Percentiles rank a stretch among this genome's conserved stretches.
phyloP scores from a whole-genome alignment of 2,113 vertebrate species.

The Nannobrachium achirus region DNA sequence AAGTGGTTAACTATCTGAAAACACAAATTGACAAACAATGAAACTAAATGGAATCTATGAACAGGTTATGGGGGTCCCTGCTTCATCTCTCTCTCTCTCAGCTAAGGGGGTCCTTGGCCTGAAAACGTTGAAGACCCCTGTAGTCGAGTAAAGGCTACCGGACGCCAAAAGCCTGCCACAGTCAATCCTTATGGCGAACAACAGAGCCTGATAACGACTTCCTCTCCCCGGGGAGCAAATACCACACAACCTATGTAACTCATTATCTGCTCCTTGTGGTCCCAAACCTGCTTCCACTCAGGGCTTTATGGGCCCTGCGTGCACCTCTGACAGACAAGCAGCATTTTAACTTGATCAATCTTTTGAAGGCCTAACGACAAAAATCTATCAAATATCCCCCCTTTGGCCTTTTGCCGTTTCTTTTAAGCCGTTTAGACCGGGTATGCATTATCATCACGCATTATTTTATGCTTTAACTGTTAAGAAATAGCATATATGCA shows the following conservation, averaged over 20 bases:
- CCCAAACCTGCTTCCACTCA: constrained; percentile 77
- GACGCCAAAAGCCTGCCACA: constrained; percentile 44
- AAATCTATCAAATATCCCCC: constrained; percentile 71
- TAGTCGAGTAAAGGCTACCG: constrained; percentile 24
- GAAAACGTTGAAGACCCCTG: too few species aligned
- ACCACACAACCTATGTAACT: constrained; percentile 68
- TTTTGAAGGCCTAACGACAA: constrained; percentile 63
- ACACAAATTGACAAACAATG: too few species aligned
- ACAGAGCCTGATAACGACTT: constrained; percentile 63
- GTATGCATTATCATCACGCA: too few species aligned
- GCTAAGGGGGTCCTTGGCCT: too few species aligned
- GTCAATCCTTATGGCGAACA: constrained; percentile 60
- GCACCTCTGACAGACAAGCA: constrained; percentile 51
- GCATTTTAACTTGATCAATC: constrained; percentile 72
- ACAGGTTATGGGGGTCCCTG: too few species aligned
- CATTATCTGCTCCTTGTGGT: constrained; percentile 65
- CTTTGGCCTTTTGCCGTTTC: constrained; percentile 55
- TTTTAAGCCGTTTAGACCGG: too few species aligned
- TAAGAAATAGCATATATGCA: too few species aligned
- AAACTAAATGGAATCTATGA: too few species aligned
- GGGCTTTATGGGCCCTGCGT: constrained; percentile 54
- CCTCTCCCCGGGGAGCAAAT: constrained; percentile 57
- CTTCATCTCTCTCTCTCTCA: too few species aligned
- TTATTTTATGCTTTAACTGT: too few species aligned
- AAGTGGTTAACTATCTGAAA: too few species aligned